Evolutionary conservation across 2,797 vertebrate genomes (phyloP), one percentile per base, ranked within the genome.

Genomic region (Eutrigla gurnardus): DNA sequence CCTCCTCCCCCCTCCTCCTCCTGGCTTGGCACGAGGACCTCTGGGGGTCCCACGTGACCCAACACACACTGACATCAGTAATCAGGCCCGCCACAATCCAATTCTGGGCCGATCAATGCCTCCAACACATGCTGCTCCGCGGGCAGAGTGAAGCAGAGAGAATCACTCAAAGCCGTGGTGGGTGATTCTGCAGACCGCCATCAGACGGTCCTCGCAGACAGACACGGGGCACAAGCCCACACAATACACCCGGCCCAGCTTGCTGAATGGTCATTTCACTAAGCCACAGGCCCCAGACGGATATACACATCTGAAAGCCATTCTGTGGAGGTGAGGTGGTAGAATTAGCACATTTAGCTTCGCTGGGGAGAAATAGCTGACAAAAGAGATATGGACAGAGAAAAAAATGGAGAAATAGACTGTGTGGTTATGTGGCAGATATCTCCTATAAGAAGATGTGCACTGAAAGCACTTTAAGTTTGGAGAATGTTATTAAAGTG

Each of bases 101-200:
- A 93, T 93, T 93, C 90, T 77, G 81, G 42, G 70, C 82, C 89
- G 86, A 93, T 95, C 94, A 89, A 94, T 94, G 93, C 80, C 86
- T 91, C 80, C 88, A 80, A 91, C 88, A 88, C 88, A 84, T 49
- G 73, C 67, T 84, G 87, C 43, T 70, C 89, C 87, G 59, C 63
- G 37, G 88, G 89, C 80, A 68, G 70, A 82, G 86, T 65, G 86
- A 85, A 78, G 78, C 81, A 76, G 77, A 74, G 81, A 80, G 73
- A 84, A 90, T 88, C 80, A 78, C 80, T 88, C 78, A 86, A 66
- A 83, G 87, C 78, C 14, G 73, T 3, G 71, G 81, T 77, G 78
- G 88, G 78, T 75, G 46, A 89, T 84, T 67, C 76, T 72, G 84
- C 72, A 73, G 86, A 87, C 84, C 77, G 81, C 73, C 87, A 78